Percentiles rank a stretch among this genome's conserved stretches.
These are phyloP conservation scores for Ceyx cyanopectus DNA, from an alignment of 2,113 vertebrate species.

Conservation along the genomic window DNA sequence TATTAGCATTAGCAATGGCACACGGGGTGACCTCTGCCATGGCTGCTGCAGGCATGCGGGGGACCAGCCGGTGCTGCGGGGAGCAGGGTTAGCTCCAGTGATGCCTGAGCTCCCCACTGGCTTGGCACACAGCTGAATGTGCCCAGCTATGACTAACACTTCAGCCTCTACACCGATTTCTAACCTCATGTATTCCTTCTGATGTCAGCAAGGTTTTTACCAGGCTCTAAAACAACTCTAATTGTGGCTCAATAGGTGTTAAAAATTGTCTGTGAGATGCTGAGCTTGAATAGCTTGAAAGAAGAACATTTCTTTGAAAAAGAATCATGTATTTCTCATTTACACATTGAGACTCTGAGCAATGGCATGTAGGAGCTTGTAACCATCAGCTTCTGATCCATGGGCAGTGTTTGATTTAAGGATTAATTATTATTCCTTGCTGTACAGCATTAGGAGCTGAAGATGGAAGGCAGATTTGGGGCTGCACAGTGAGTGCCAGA, in stretches of 20 bases:
- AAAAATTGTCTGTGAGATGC: constrained; percentile 27
- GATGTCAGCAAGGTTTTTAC: neutral
- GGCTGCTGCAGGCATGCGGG: neutral
- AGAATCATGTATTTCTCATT: neutral
- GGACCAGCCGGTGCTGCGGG: neutral
- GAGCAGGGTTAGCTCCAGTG: neutral
- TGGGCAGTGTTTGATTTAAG: neutral
- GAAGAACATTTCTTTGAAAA: constrained; percentile 13
- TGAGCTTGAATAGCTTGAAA: neutral
- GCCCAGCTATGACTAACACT: neutral
- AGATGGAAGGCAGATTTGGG: neutral
- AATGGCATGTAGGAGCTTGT: neutral
- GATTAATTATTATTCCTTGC: neutral
- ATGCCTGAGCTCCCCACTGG: neutral
- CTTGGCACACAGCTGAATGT: neutral
- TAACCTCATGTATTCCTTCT: neutral
- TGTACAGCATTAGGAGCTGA: neutral
- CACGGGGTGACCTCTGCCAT: neutral
- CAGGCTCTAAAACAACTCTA: neutral
- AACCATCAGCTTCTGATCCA: neutral
- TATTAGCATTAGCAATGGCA: neutral
- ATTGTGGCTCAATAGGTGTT: neutral
- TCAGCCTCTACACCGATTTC: neutral
- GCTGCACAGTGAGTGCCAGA: neutral
- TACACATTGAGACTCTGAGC: neutral